Evolutionary conservation across 2,888 invertebrate genomes (phyloP).

Genomic region (Endotricha flammealis): DNA sequence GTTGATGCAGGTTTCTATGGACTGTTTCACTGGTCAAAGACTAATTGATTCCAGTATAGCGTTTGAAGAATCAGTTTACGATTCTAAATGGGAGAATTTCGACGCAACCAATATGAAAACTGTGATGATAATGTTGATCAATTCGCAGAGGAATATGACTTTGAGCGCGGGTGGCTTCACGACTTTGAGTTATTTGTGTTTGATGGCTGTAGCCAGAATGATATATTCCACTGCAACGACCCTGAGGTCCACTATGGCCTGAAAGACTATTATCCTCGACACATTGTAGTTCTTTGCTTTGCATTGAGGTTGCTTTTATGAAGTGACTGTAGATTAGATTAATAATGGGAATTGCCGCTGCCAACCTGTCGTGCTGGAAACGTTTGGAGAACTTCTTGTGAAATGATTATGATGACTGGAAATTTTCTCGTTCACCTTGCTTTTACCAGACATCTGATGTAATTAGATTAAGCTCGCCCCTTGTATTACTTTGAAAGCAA

Average conservation of each 20-base stretch:
- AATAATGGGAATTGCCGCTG: too few relatives aligned
- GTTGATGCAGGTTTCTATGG: conserved; percentile 34
- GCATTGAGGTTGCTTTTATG: too few relatives aligned
- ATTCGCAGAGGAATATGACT: conserved; percentile 42
- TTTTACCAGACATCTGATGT: too few relatives aligned
- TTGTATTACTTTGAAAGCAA: too few relatives aligned
- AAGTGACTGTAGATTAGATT: too few relatives aligned
- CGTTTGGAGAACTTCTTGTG: too few relatives aligned
- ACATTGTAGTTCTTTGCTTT: too few relatives aligned
- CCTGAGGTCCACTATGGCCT: conserved; percentile 39
- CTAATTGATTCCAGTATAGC: conserved; percentile 41
- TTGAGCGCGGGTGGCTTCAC: conserved; percentile 51
- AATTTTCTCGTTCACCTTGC: too few relatives aligned
- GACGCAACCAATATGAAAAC: conserved; percentile 42
- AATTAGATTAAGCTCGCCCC: too few relatives aligned
- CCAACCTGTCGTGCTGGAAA: too few relatives aligned
- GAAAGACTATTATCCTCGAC: too few relatives aligned
- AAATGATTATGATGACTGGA: too few relatives aligned
- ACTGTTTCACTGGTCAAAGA: conserved; percentile 48
- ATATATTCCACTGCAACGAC: conserved; percentile 54
- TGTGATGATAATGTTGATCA: conserved; percentile 42
- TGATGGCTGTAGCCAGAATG: conserved; percentile 43
- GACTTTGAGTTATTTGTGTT: conserved; percentile 35
- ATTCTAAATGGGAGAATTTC: conserved; percentile 55
- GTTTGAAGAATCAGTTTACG: conserved; percentile 46